Base-by-base conservation (phyloP, 2,113 vertebrate species). In the Cyanistes caeruleus region DNA sequence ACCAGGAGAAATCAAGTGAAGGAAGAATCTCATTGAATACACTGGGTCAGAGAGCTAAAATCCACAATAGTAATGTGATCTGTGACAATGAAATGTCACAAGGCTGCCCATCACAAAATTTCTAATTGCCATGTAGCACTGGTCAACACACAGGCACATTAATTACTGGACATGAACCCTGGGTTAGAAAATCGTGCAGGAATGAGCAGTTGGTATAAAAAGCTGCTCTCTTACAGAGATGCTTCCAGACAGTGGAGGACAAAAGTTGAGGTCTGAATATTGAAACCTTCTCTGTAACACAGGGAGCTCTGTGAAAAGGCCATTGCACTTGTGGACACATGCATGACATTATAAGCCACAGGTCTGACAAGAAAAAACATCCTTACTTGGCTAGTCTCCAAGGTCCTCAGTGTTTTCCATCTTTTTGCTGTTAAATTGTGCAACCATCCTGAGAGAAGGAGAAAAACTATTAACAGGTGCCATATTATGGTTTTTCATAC, bases 121-220 rank as follows among this genome's bases (percentile, higher is more conserved):
- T 65, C n/a, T 44, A 11, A 27, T 56, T 84, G 59, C 44, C 53
- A 20, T 85, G 51, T 33, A 18, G 25, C 46, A 46, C 41, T 25
- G 39, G 20, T 18, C 19, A 73, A 8, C 16, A 25, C 51, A 27
- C 5, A 48, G 62, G 35, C 1, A 2, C 1, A 0, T 55, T 56
- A 55, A 79, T 33, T 76, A 37, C 9, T 46, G 59, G 27, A 4
- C 31, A 25, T 48, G 53, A 76, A 33, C 59, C 51, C 31, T 53
- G 59, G 17, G 14, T 48, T 49, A 58, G 41, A 35, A 51, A 77
- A 49, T 37, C 35, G 19, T n/a, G 5, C 28, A 70, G 74, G 28
- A 28, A 31, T 14, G 31, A 74, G 79, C 44, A 65, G 51, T 33
- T 3, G 1, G 31, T 75, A 35, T 33, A 72, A 87, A 59, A 70